Percentiles rank a stretch among this genome's conserved stretches.
Evolutionary conservation across 2,888 invertebrate genomes (phyloP).

Genomic region (Sinopyrophorus schimmeli): DNA sequence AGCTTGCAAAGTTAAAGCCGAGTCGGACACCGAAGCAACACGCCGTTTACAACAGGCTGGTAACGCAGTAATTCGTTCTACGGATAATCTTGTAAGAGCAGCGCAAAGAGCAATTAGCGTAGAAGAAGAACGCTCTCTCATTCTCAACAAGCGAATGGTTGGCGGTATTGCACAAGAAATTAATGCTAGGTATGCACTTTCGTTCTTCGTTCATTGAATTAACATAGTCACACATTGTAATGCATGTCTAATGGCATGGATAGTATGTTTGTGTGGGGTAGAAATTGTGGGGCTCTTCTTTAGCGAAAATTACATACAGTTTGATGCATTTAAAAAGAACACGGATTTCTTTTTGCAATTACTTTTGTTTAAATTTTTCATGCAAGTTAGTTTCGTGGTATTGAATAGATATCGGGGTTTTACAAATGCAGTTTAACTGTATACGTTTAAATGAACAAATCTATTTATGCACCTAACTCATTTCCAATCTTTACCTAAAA

Average conservation of each 20-base stretch:
- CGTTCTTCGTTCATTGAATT: background rate
- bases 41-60: constrained; percentile 90
- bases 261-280: too few species aligned
- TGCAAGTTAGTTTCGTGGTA: too few species aligned
- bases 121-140: constrained; percentile 88
- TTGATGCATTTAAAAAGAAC: too few species aligned
- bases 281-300: too few species aligned
- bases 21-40: constrained; percentile 92
- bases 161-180: constrained; percentile 97
- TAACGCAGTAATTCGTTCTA: constrained; percentile 95
- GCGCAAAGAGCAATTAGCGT: constrained; percentile 91
- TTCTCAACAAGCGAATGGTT: constrained; percentile 91
- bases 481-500: constrained; percentile 15
- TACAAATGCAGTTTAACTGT: constrained; percentile 2
- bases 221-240: background rate
- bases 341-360: too few species aligned
- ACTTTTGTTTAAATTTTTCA: too few species aligned
- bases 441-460: too few species aligned
- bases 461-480: constrained; percentile 18
- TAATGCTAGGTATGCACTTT: constrained; percentile 68
- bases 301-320: too few species aligned
- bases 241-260: constrained; percentile 18
- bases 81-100: constrained; percentile 94
- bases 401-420: constrained; percentile 1
- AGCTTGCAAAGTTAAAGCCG: constrained; percentile 98